Conservation (phyloP, 2,113 vertebrate species). For the Saguinus midas region DNA sequence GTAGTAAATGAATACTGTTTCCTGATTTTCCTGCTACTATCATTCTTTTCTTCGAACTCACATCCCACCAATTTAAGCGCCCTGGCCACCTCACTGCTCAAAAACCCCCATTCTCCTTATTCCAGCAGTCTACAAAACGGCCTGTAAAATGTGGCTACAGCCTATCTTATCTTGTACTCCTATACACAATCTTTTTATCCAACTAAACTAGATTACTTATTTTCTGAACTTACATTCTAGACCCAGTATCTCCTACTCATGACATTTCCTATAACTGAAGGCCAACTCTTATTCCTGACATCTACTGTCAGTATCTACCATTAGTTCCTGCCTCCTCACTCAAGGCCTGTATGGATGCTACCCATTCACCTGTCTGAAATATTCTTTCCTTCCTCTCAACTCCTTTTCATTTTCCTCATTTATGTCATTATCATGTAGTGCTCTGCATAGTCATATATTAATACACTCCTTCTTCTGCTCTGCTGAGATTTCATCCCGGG, state of each 20-base stretch:
- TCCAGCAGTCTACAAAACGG: neutral
- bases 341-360: neutral
- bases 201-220: neutral
- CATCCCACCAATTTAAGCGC: neutral
- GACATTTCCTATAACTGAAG: neutral
- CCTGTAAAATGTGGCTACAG: neutral
- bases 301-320: neutral
- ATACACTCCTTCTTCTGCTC: neutral
- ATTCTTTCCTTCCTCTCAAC: neutral
- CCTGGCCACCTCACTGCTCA: neutral
- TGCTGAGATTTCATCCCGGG: neutral
- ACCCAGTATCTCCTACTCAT: neutral
- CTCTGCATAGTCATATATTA: neutral
- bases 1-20: neutral
- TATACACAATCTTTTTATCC: neutral
- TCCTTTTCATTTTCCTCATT: neutral
- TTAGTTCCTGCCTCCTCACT: neutral
- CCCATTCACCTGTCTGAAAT: neutral
- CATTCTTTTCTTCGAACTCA: neutral
- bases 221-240: neutral
- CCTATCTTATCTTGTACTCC: neutral
- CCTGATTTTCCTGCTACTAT: neutral
- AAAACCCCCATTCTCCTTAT: neutral
- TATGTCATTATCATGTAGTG: neutral
- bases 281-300: neutral